A percentile compares a stretch with the other conserved stretches of the same genome.
Conservation (phyloP, 2,113 vertebrate genomes). For the Anhinga rufa region DNA sequence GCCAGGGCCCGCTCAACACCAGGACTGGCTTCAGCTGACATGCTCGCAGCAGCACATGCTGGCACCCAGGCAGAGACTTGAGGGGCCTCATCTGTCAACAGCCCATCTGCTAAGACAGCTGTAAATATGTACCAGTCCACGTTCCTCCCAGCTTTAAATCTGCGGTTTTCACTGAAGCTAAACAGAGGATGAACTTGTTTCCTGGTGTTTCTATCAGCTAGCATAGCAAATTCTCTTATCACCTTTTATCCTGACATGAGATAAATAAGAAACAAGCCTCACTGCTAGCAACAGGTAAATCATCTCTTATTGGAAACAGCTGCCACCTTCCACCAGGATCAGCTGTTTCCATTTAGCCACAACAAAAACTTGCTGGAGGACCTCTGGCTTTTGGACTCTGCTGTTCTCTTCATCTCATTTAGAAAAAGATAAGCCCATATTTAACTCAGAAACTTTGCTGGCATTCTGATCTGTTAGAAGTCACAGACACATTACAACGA, state of each 20-base stretch:
- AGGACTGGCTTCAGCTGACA: not conserved
- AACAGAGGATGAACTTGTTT: not conserved
- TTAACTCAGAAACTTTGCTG: not conserved
- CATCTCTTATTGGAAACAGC: not conserved
- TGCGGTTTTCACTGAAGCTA: constrained; percentile 22
- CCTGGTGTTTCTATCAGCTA: not conserved
- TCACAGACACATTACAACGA: not conserved
- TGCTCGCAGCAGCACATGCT: not conserved
- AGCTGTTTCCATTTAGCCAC: not conserved
- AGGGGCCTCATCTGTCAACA: constrained; percentile 24
- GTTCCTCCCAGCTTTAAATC: constrained; percentile 23
- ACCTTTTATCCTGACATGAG: not conserved
- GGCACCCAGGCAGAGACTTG: not conserved
- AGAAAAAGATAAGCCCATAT: not conserved
- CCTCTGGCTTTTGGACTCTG: not conserved
- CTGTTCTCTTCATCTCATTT: not conserved
- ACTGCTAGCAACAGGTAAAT: not conserved
- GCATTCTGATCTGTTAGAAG: not conserved
- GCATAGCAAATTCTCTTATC: not conserved
- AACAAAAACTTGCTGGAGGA: not conserved
- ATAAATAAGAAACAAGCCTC: not conserved
- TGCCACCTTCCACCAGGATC: not conserved
- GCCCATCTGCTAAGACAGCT: constrained; percentile 52
- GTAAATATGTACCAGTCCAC: not conserved
- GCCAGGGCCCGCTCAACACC: not conserved